Percentiles rank a stretch among this genome's conserved stretches.
Evolutionary conservation across 2,113 vertebrate genomes (phyloP).

Genomic region (Oncorhynchus mykiss): DNA sequence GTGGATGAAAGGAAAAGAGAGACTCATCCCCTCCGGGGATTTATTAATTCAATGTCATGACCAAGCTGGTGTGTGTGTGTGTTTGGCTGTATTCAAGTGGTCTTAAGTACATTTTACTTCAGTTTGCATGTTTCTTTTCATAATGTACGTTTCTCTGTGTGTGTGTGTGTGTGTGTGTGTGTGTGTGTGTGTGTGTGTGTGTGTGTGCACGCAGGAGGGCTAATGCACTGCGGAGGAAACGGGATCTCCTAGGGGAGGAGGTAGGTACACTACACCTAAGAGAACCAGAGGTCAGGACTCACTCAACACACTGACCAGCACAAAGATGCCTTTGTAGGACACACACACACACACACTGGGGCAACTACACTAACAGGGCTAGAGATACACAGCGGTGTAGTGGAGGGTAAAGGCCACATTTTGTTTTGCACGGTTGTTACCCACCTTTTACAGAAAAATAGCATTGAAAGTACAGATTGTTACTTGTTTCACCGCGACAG

Average conservation of each 20-base stretch:
- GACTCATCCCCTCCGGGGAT: neutral
- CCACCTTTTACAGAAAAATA: conserved; percentile 21
- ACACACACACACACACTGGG: conserved; percentile 38
- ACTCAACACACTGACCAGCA: conserved; percentile 64
- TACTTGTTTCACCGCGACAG: too few relatives aligned
- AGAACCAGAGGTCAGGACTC: conserved; percentile 74
- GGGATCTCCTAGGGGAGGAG: conserved; percentile 94
- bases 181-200: neutral
- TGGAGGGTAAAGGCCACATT: too few relatives aligned
- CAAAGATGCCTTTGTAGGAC: conserved; percentile 67
- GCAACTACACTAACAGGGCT: conserved; percentile 17
- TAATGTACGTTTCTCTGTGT: conserved; percentile 43
- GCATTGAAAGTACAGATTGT: neutral
- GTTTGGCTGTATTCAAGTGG: conserved; percentile 47
- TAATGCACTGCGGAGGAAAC: conserved; percentile 95
- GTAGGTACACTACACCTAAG: conserved; percentile 91
- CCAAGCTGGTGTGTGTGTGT: too few relatives aligned
- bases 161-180: neutral
- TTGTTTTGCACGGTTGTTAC: too few relatives aligned
- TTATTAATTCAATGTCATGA: neutral
- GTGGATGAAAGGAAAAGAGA: conserved; percentile 1
- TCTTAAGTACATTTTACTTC: conserved; percentile 72
- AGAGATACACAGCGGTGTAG: too few relatives aligned
- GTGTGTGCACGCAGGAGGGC: conserved; percentile 73
- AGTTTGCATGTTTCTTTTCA: conserved; percentile 63